A percentile compares a stretch with the other conserved stretches of the same genome.
Evolutionary conservation across 2,797 vertebrate genomes (phyloP).

Genomic region (Sciaenops ocellatus): DNA sequence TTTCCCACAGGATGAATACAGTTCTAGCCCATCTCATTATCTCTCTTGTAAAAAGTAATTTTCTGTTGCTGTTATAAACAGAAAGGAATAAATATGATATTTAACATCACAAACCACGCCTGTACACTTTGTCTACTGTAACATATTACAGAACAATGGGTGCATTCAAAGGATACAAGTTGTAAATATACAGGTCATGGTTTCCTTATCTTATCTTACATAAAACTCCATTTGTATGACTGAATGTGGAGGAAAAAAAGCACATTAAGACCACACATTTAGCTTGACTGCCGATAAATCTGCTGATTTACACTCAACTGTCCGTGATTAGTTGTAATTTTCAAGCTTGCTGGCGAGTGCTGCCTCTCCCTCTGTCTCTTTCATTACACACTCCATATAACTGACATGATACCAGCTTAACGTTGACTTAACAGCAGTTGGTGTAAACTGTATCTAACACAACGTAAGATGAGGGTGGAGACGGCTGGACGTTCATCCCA

Average conservation of each 20-base stretch:
- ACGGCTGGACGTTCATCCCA: neutral
- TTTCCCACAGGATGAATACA: neutral
- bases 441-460: slow-evolving; percentile 38
- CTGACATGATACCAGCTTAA: slow-evolving; percentile 49
- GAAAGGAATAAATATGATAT: no score
- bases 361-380: neutral
- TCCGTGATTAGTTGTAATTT: slow-evolving; percentile 2
- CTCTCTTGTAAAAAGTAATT: no score
- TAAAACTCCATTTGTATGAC: neutral
- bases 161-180: no score
- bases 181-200: no score
- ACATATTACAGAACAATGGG: no score
- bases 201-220: neutral
- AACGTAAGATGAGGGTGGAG: slow-evolving; percentile 18
- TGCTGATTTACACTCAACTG: neutral
- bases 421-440: slow-evolving; percentile 50
- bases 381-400: slow-evolving; percentile 17
- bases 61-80: no score
- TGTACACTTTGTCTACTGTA: no score
- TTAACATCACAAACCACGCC: no score
- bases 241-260: neutral
- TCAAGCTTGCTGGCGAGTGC: neutral
- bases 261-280: neutral
- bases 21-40: neutral
- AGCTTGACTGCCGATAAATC: neutral